A percentile compares a stretch with the other conserved stretches of the same genome.
Evolutionary conservation across 2,113 vertebrate genomes (phyloP).

Genomic region (Strix aluco): DNA sequence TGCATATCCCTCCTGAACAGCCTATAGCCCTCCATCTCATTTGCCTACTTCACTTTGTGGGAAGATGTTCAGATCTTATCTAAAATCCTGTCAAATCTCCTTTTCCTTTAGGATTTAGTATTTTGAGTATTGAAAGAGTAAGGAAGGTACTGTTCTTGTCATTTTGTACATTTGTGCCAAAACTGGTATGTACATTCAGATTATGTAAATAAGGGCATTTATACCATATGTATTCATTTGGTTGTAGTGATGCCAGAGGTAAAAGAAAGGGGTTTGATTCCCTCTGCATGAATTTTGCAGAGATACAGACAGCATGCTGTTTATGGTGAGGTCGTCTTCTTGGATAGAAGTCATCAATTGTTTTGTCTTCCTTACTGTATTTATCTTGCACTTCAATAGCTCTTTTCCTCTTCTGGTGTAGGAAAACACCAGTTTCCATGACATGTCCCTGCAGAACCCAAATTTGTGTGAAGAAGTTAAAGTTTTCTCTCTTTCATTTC

Average conservation of each 20-base stretch:
- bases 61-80: no score
- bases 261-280: not conserved
- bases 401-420: not conserved
- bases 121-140: no score
- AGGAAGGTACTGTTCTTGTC: no score
- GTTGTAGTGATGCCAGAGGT: no score
- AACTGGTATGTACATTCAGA: no score
- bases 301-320: not conserved
- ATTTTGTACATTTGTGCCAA: no score
- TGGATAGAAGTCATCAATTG: not conserved
- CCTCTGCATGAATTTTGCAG: not conserved
- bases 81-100: no score
- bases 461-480: not conserved
- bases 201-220: no score
- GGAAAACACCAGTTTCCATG: not conserved
- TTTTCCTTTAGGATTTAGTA: no score
- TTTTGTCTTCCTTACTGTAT: not conserved
- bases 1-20: not conserved
- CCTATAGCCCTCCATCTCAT: not conserved
- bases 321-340: not conserved
- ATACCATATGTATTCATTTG: no score
- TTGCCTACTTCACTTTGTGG: no score
- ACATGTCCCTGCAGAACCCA: not conserved
- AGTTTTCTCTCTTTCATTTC: not conserved
- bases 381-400: not conserved